Base-by-base conservation (phyloP, 2,888 invertebrate genomes). In the Hipparchia sbordonii region DNA sequence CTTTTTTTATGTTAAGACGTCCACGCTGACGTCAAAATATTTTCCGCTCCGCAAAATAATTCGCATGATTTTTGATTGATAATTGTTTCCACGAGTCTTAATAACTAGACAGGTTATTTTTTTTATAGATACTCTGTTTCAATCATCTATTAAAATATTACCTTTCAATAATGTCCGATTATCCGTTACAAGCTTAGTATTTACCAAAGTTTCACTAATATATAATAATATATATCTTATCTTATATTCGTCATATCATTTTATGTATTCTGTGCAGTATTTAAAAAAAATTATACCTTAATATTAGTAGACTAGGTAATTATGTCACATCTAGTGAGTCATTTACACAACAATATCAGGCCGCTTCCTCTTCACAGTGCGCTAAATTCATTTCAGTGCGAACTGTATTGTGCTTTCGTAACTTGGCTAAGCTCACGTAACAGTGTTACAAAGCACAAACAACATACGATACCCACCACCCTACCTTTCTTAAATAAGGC, bases 361-460 rank as follows among this genome's bases (percentile, higher is more conserved):
- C 48, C 77, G 85, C 86, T 90, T 90, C 89, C 90, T 88, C 84
- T 81, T 89, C 84, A 79, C 82, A 81, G 79, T 81, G 86, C 81
- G 85, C 87, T 88, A 88, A 87, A 89, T 89, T 88, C 83, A 85
- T 90, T 90, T 89, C 88, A 88, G 88, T 82, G 81, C 82, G 79
- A 86, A 81, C 80, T 79, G 82, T 82, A 85, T 85, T 90, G 82
- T 83, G 85, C 85, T 91, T 89, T 90, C 90, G 89, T 87, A 91
- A 90, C 86, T 80, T 81, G 76, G 78, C 85, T 86, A 87, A 87
- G 86, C 86, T 87, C 89, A 90, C 90, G 90, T 90, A 91, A 91
- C 85, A 81, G 77, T 83, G 83, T 86, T 86, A 84, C 86, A 86
- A 86, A 87, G 85, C 87, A 85, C 85, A 68, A 70, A 67, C 72